Base-by-base conservation (phyloP, 1,140 invertebrate genomes). In the Luehdorfia chinensis region DNA sequence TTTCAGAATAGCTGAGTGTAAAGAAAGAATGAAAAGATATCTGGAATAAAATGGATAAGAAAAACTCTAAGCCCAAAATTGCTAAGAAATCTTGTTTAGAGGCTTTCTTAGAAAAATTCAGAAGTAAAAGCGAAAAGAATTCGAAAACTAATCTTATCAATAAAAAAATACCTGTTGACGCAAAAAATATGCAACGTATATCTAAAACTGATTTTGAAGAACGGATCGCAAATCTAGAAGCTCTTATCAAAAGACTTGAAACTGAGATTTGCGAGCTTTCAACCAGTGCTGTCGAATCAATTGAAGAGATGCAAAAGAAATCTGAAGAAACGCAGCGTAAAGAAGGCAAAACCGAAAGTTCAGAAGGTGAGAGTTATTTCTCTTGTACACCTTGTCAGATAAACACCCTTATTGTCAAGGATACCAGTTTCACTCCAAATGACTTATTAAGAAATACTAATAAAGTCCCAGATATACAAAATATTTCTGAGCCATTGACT, bases 1-100 rank as follows among this genome's bases (percentile, higher is more conserved):
- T 48, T 6, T 51, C 18, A 66, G 54, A 46, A 34, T 55, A 51
- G 61, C 41, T 11, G 61, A 68, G 27, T 79, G 75, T 39, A 73
- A 55, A 47, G 57, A 64, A 45, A 70, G 56, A 61, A 65, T 64
- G 55, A 63, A 59, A 65, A 52, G 66, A 43, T 75, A 77, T 27
- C 34, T 52, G 4, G 63, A 64, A 55, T 70, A 64, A 50, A 27
- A 72, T 71, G 65, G 67, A 68, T 41, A 46, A 51, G 1, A 13
- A 58, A 0, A 55, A 68, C 2, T 51, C 70, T 31, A 63, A 62
- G 32, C 25, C 64, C 4, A 47, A 36, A 41, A 21, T 36, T 30
- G n/a, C 9, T 1, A 36, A 36, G 33, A 36, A 36, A 36, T n/a
- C 33, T 8, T 36, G 18, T 16, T 21, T 36, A 6, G 34, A 37